Percentiles rank a stretch among this genome's conserved stretches.
Evolutionary conservation across 2,113 vertebrate species (phyloP).

Genomic region (Salvelinus alpinus): DNA sequence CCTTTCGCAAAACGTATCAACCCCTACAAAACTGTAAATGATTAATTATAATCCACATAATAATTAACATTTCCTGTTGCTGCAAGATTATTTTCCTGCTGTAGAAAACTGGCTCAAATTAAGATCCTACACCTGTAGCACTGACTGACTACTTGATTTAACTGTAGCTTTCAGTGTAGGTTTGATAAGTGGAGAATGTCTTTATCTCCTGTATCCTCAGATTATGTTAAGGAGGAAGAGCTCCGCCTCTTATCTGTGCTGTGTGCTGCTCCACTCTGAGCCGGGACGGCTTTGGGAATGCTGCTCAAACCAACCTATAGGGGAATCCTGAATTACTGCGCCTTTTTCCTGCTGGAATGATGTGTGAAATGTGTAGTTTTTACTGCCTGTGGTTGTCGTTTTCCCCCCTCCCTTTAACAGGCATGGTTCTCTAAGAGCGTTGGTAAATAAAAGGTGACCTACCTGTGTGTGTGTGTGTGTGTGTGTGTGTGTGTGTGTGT

Average conservation of each 20-base stretch:
- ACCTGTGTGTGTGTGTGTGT: not conserved
- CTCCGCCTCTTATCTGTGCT: constrained; percentile 48
- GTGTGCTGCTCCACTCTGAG: constrained; percentile 29
- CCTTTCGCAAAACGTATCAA: no score
- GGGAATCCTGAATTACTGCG: constrained; percentile 62
- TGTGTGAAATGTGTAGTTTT: constrained; percentile 72
- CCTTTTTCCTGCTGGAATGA: constrained; percentile 58
- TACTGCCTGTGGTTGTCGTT: constrained; percentile 36
- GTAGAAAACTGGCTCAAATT: no score
- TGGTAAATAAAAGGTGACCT: constrained; percentile 8
- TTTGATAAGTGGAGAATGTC: not conserved
- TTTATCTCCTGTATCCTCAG: constrained; percentile 36
- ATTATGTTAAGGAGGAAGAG: constrained; percentile 30
- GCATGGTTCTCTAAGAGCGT: constrained; percentile 32
- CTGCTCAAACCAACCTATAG: constrained; percentile 38
- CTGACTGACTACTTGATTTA: not conserved
- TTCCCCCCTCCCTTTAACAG: constrained; percentile 39
- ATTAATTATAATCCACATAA: no score
- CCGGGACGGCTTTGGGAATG: constrained; percentile 47
- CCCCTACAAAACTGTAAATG: no score
- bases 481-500: no score
- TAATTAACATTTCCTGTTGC: no score
- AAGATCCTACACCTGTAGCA: not conserved
- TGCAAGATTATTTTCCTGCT: no score
- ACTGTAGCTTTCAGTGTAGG: not conserved